Conservation (phyloP, 2,797 vertebrate genomes). For the Vipera latastei region DNA sequence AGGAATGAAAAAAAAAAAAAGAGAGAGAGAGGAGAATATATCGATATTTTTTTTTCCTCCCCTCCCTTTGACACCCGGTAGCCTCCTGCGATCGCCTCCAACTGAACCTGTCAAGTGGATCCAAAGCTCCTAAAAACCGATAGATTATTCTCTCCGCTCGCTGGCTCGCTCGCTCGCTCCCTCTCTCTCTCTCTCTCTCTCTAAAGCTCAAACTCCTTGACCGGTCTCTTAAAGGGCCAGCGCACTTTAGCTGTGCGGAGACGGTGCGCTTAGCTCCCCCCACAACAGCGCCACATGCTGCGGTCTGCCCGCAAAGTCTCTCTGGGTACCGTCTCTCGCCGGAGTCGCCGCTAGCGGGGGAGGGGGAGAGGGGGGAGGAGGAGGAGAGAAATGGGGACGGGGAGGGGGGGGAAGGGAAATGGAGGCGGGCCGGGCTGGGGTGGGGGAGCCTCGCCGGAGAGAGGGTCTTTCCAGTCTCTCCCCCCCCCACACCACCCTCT, state of each 20-base stretch:
- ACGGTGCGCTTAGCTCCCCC: slow-evolving; percentile 52
- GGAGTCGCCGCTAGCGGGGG: slow-evolving; percentile 23
- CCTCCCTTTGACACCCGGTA: slow-evolving; percentile 81
- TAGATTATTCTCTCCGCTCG: slow-evolving; percentile 71
- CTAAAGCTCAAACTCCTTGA: slow-evolving; percentile 81
- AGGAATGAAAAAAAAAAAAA: slow-evolving; percentile 48
- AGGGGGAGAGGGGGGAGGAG: too few species aligned
- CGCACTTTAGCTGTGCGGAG: slow-evolving; percentile 66
- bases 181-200: slow-evolving; percentile 62
- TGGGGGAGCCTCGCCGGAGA: background rate
- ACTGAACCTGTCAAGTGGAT: slow-evolving; percentile 91
- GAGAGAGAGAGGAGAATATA: background rate
- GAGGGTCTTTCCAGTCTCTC: background rate
- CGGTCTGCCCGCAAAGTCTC: slow-evolving; percentile 4
- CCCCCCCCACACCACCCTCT: background rate
- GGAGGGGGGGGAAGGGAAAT: background rate
- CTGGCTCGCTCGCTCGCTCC: slow-evolving; percentile 72
- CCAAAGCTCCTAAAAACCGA: slow-evolving; percentile 89
- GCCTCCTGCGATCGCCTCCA: slow-evolving; percentile 84
- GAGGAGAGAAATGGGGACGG: too few species aligned
- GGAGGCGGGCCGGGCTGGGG: background rate
- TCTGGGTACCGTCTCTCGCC: background rate
- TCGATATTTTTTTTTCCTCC: slow-evolving; percentile 36
- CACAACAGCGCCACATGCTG: slow-evolving; percentile 50
- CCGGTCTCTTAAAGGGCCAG: slow-evolving; percentile 92